phyloP scores from a whole-genome alignment of 2,888 invertebrate species.

The Cheilosia vulpina region DNA sequence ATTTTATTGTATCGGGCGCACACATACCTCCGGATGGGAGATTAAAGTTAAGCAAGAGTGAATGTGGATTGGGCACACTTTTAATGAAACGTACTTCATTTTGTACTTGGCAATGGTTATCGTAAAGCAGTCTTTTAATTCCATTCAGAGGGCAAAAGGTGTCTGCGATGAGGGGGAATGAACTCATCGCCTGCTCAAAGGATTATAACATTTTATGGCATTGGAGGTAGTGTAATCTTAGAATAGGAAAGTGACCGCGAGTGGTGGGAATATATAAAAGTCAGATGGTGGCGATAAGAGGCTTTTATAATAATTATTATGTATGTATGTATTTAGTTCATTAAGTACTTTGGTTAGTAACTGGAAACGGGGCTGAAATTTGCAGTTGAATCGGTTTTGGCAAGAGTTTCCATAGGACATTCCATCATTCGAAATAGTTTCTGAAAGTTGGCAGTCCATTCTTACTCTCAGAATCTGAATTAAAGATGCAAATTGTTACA shows the following conservation, averaged over 20 bases:
- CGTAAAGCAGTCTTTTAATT: constrained; percentile 20
- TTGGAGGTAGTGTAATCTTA: neutral
- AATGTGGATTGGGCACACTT: neutral
- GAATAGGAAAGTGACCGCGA: neutral
- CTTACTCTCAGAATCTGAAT: too few species aligned
- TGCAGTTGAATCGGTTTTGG: too few species aligned
- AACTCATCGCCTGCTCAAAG: neutral
- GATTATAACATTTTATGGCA: constrained; percentile 4
- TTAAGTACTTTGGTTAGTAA: too few species aligned
- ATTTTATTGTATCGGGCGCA: constrained; percentile 34
- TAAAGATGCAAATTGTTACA: too few species aligned
- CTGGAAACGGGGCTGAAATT: too few species aligned
- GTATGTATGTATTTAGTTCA: neutral
- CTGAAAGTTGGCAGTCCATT: too few species aligned
- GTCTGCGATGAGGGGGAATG: constrained; percentile 6
- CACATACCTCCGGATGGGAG: constrained; percentile 23
- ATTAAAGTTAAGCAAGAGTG: constrained; percentile 23
- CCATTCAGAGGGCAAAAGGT: neutral
- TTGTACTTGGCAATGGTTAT: constrained; percentile 22
- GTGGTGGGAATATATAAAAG: neutral
- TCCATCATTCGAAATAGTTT: too few species aligned
- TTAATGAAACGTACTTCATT: constrained; percentile 35
- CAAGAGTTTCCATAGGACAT: too few species aligned
- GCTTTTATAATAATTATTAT: neutral
- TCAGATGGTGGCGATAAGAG: neutral